These are phyloP conservation scores for Drosophila seguyi DNA, from an alignment of 1,140 invertebrate genomes.

Conservation along the genomic window DNA sequence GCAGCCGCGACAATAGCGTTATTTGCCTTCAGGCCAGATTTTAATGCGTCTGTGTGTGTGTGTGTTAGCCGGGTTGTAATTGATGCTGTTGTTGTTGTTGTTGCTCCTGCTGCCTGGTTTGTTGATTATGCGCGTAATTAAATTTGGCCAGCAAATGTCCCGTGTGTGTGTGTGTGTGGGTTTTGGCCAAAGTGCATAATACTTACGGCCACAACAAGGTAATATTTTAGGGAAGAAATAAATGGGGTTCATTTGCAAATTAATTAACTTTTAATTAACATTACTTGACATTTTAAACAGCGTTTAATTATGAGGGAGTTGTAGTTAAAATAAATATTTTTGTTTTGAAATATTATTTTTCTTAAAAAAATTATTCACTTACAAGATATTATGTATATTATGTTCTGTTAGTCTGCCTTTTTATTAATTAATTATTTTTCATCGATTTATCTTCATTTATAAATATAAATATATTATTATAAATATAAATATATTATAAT, in stretches of 20 bases:
- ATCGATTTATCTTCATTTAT: too few species aligned
- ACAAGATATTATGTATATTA: too few species aligned
- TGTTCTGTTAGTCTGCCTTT: not conserved
- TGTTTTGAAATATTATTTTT: too few species aligned
- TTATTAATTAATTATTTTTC: not conserved
- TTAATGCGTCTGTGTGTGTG: slow-evolving; percentile 12
- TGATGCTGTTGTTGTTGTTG: slow-evolving; percentile 31
- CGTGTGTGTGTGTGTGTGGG: slow-evolving; percentile 4
- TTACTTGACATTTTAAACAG: not conserved
- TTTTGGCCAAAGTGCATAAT: slow-evolving; percentile 49
- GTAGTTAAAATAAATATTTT: too few species aligned
- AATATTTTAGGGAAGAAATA: not conserved
- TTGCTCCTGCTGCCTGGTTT: slow-evolving; percentile 42
- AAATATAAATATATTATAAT: not conserved
- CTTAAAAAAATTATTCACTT: too few species aligned
- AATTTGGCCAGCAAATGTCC: slow-evolving; percentile 66
- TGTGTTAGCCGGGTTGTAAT: slow-evolving; percentile 12
- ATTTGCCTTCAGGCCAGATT: slow-evolving; percentile 40
- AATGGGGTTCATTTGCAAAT: not conserved
- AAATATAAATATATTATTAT: not conserved
- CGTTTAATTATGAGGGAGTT: not conserved
- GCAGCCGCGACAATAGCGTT: slow-evolving; percentile 20
- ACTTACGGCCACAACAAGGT: not conserved
- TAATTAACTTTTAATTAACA: not conserved
- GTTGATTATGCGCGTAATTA: slow-evolving; percentile 70